These are phyloP conservation scores for Cyanocitta stelleri DNA, from an alignment of 2,113 vertebrate genomes.

Conservation along the genomic window DNA sequence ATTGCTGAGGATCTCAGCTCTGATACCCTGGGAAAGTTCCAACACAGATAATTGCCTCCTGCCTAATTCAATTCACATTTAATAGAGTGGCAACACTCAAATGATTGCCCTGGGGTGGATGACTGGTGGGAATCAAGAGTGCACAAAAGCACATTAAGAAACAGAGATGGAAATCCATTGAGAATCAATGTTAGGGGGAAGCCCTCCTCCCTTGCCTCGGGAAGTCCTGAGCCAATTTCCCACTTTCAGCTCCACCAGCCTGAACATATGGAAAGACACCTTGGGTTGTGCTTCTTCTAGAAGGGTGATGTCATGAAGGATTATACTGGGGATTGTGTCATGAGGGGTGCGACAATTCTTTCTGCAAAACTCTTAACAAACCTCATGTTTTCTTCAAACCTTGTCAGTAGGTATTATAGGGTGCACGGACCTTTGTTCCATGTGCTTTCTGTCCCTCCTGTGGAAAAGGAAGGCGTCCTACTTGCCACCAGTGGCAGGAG, in stretches of 20 bases:
- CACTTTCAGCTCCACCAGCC: neutral
- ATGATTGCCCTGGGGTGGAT: neutral
- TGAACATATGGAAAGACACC: neutral
- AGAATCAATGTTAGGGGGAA: neutral
- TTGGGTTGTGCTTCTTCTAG: neutral
- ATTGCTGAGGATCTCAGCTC: conserved; percentile 2
- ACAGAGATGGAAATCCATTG: neutral
- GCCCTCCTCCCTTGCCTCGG: neutral
- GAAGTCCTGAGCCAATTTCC: neutral
- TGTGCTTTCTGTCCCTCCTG: neutral
- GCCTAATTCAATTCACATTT: conserved; percentile 14
- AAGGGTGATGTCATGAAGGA: neutral
- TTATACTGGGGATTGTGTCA: neutral
- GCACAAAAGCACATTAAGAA: neutral
- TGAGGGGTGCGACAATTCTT: neutral
- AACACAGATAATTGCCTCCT: conserved; percentile 29
- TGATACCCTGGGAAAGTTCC: conserved; percentile 48
- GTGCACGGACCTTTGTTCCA: fast-evolving
- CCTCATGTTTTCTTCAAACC: neutral
- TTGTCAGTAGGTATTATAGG: neutral
- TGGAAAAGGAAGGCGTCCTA: neutral
- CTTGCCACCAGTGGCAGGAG: neutral
- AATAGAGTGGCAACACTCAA: neutral
- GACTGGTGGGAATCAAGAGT: neutral
- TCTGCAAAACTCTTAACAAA: neutral